Evolutionary conservation across 2,797 vertebrate genomes (phyloP).

Genomic region (Lycodopsis pacificus): DNA sequence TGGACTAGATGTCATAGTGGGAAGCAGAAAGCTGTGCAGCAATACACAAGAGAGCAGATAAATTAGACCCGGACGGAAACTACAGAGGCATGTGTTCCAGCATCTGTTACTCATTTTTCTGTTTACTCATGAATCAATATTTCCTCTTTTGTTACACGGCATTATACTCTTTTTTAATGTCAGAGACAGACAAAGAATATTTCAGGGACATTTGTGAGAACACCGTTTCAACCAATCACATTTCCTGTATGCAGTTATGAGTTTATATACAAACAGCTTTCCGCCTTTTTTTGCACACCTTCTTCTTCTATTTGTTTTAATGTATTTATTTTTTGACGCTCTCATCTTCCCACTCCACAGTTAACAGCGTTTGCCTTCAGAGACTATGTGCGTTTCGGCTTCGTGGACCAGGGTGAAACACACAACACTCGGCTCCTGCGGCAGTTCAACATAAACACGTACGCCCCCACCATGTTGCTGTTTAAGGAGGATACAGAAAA

Average conservation of each 20-base stretch:
- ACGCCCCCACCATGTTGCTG: constrained; percentile 91
- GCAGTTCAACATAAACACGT: constrained; percentile 91
- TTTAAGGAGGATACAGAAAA: constrained; percentile 92
- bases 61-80: background rate
- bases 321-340: background rate
- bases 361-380: constrained; percentile 92
- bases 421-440: constrained; percentile 83
- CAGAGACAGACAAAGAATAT: background rate
- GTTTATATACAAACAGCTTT: background rate
- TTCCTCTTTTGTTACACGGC: background rate
- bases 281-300: background rate
- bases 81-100: background rate
- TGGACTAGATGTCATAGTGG: background rate
- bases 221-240: background rate
- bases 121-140: background rate
- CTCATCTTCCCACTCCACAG: constrained; percentile 73
- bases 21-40: background rate
- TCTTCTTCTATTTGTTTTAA: background rate
- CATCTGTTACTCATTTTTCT: background rate
- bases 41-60: background rate
- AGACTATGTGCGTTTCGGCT: constrained; percentile 93
- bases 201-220: background rate
- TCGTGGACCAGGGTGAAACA: constrained; percentile 86
- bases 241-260: background rate
- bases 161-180: background rate